Percentiles rank a stretch among this genome's conserved stretches.
Evolutionary conservation across 2,888 invertebrate species (phyloP).

Genomic region (Eumacrocentrus americanus): DNA sequence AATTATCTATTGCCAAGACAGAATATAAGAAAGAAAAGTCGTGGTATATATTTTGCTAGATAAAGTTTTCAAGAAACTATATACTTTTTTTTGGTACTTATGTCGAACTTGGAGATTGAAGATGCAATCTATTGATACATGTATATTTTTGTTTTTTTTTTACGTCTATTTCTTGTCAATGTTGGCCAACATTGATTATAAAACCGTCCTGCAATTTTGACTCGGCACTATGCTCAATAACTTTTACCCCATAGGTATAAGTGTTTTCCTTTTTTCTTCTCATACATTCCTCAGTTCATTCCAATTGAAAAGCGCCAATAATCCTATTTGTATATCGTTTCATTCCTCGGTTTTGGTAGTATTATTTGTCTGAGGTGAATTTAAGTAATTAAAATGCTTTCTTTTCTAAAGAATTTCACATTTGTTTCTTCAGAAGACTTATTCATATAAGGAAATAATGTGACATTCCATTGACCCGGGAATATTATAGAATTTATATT

Average conservation of each 20-base stretch:
- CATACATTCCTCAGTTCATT: too few relatives aligned
- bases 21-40: background rate
- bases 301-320: too few relatives aligned
- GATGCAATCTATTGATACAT: background rate
- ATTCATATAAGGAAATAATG: background rate
- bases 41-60: conserved; percentile 21
- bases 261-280: background rate
- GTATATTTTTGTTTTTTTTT: conserved; percentile 4
- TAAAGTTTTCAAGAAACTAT: conserved; percentile 14
- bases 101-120: background rate
- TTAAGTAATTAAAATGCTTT: too few relatives aligned
- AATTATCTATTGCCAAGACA: conserved; percentile 1
- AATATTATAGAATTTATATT: background rate
- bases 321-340: too few relatives aligned
- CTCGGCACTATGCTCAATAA: background rate
- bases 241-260: background rate
- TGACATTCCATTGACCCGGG: background rate
- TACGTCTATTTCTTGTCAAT: background rate
- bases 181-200: background rate
- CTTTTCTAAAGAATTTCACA: too few relatives aligned
- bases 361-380: too few relatives aligned
- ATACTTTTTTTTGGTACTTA: conserved; percentile 6
- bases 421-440: conserved; percentile 6
- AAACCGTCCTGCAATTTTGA: conserved; percentile 3
- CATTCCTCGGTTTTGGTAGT: too few relatives aligned